Conservation (phyloP, 1,140 invertebrate genomes). For the Tyrophagus putrescentiae region DNA sequence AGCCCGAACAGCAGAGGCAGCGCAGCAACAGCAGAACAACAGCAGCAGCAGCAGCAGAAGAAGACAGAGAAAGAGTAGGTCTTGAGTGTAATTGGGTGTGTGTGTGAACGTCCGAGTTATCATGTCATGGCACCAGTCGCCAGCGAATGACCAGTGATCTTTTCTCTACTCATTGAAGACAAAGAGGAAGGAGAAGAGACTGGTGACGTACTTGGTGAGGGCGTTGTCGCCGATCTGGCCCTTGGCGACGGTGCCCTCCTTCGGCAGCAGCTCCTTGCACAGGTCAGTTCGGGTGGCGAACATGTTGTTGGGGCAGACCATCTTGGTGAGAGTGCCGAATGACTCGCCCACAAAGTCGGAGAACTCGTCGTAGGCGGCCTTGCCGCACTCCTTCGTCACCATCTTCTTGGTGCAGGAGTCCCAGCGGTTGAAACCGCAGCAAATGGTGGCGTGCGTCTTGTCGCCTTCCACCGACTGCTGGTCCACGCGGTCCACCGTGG, state of each 20-base stretch:
- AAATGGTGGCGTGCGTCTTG: conserved; percentile 16
- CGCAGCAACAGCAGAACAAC: conserved; percentile 3
- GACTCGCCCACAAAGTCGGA: conserved; percentile 9
- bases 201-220: conserved; percentile 15
- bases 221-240: conserved; percentile 21
- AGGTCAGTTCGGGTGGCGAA: conserved; percentile 3
- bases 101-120: background rate
- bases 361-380: background rate
- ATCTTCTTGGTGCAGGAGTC: conserved; percentile 18
- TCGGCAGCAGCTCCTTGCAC: conserved; percentile 12
- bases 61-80: background rate
- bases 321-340: conserved; percentile 19
- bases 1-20: too few species aligned
- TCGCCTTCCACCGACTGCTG: conserved; percentile 10
- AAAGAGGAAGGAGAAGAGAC: conserved; percentile 13
- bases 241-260: background rate
- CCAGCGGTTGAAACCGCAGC: conserved; percentile 17
- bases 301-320: conserved; percentile 18
- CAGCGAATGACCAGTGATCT: background rate
- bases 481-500: conserved; percentile 19
- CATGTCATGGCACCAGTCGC: background rate
- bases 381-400: conserved; percentile 17
- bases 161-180: conserved; percentile 3
- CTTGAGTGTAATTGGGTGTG: too few species aligned
- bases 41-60: conserved; percentile 10